Conservation (phyloP, 1,140 invertebrate species). For the Mycetomoellerius zeteki region DNA sequence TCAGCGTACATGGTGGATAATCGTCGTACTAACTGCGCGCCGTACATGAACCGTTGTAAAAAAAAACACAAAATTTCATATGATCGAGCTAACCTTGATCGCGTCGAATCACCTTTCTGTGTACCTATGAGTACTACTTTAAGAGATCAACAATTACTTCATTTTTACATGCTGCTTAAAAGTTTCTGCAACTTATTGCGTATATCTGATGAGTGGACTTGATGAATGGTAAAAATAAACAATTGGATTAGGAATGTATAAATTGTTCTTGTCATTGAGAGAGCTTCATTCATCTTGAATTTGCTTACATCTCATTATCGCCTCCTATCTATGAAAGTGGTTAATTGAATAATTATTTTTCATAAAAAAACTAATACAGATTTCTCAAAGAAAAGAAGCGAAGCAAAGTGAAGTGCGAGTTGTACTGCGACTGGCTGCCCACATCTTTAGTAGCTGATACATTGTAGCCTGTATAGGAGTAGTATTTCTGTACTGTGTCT, state of each 20-base stretch:
- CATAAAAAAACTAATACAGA: constrained; percentile 18
- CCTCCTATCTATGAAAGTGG: background rate
- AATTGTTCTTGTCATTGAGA: constrained; percentile 17
- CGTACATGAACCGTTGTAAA: constrained; percentile 23
- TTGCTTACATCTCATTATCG: background rate
- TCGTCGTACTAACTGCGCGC: constrained; percentile 62
- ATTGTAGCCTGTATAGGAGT: constrained; percentile 35
- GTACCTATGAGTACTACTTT: background rate
- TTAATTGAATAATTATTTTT: constrained; percentile 34
- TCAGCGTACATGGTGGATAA: constrained; percentile 57
- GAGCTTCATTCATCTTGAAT: constrained; percentile 2
- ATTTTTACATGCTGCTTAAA: background rate
- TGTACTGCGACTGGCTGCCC: constrained; percentile 46
- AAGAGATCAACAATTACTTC: background rate
- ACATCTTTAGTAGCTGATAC: constrained; percentile 55
- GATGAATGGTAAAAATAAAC: background rate
- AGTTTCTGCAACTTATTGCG: background rate
- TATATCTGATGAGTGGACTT: background rate
- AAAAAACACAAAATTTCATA: background rate
- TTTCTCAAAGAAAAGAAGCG: background rate
- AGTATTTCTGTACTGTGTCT: constrained; percentile 44
- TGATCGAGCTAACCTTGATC: background rate
- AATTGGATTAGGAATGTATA: background rate
- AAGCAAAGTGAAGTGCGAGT: constrained; percentile 10
- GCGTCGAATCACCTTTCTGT: background rate